Evolutionary conservation across 2,888 invertebrate species (phyloP).

Genomic region (Teleogryllus oceanicus): DNA sequence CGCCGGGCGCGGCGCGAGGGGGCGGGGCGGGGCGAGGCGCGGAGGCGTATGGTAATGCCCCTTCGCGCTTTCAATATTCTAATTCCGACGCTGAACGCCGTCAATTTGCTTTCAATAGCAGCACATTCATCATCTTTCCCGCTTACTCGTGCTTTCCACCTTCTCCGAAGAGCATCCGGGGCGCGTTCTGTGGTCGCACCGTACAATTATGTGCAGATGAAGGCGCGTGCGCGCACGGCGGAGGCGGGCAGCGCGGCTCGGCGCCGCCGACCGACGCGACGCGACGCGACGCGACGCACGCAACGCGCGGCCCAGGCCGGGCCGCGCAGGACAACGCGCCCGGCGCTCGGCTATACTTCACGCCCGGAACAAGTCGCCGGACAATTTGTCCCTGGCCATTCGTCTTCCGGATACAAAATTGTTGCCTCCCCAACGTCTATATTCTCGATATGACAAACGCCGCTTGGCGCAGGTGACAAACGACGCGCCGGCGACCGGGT

Average conservation of each 20-base stretch:
- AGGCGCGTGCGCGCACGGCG: background rate
- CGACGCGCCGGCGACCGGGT: background rate
- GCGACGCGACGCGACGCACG: no score
- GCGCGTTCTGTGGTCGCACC: background rate
- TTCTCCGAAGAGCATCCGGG: background rate
- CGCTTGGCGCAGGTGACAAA: background rate
- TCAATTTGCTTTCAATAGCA: slow-evolving; percentile 1
- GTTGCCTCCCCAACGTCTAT: background rate
- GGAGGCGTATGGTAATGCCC: background rate
- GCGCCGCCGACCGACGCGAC: no score
- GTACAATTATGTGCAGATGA: slow-evolving; percentile 9
- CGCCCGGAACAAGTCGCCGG: background rate
- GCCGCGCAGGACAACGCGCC: no score
- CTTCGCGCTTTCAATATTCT: background rate
- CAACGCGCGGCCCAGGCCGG: no score
- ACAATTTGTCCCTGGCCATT: background rate
- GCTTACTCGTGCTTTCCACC: background rate
- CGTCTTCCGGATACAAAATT: background rate
- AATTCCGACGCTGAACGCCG: background rate
- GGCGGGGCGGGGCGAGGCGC: background rate
- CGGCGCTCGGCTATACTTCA: background rate
- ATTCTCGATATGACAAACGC: background rate
- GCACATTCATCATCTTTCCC: background rate
- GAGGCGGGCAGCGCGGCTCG: no score
- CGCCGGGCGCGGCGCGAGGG: no score